Percentiles rank a stretch among this genome's conserved stretches.
phyloP scores from a whole-genome alignment of 2,888 invertebrate species.

The Drosophila gaucha region DNA sequence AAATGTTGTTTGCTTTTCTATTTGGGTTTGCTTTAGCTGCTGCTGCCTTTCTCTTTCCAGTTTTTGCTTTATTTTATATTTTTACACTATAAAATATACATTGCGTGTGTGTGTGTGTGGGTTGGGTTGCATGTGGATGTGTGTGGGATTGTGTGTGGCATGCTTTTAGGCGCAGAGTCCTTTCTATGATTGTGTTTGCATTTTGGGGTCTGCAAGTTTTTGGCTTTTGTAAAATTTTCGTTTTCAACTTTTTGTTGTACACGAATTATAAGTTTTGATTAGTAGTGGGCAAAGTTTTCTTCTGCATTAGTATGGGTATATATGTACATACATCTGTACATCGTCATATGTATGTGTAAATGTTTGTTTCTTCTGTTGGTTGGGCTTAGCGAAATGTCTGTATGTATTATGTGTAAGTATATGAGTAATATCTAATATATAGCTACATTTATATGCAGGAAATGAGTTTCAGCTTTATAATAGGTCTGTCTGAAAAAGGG shows the following conservation, averaged over 20 bases:
- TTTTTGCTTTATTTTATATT: slow-evolving; percentile 75
- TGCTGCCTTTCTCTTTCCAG: slow-evolving; percentile 25
- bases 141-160: slow-evolving; percentile 36
- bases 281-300: slow-evolving; percentile 78
- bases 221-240: slow-evolving; percentile 80
- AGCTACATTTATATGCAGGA: slow-evolving; percentile 52
- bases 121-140: slow-evolving; percentile 3
- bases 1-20: slow-evolving; percentile 80
- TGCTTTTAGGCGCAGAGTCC: slow-evolving; percentile 57
- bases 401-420: slow-evolving; percentile 2
- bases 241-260: slow-evolving; percentile 79
- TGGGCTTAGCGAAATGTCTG: neutral
- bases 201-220: slow-evolving; percentile 69
- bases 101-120: slow-evolving; percentile 29
- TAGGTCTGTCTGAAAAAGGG: slow-evolving; percentile 31
- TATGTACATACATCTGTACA: slow-evolving; percentile 26
- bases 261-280: slow-evolving; percentile 81
- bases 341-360: too few relatives aligned
- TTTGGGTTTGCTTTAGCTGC: slow-evolving; percentile 70
- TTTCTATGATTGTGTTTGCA: slow-evolving; percentile 65
- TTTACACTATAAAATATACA: slow-evolving; percentile 80
- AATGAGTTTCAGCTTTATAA: slow-evolving; percentile 62
- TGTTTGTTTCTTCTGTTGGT: slow-evolving; percentile 20
- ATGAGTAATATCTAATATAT: slow-evolving; percentile 21
- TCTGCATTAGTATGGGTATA: slow-evolving; percentile 32